Conservation (phyloP, 2,888 invertebrate genomes). For the Choreutis nemorana region DNA sequence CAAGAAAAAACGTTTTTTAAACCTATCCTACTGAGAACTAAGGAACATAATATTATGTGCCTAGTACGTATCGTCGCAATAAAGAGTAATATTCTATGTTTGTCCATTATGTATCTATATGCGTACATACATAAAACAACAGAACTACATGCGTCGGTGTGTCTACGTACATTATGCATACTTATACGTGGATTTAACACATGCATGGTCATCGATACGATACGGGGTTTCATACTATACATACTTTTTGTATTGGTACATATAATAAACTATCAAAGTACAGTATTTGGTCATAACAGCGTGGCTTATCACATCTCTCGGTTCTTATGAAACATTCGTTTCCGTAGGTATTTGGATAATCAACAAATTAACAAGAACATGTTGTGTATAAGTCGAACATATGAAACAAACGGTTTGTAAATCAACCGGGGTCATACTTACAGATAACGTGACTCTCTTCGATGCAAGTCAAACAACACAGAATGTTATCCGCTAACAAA, state of each 20-base stretch:
- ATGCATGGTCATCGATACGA: conserved; percentile 20
- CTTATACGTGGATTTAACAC: conserved; percentile 18
- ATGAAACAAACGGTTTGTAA: conserved; percentile 38
- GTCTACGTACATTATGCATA: conserved; percentile 12
- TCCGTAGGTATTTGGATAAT: conserved; percentile 18
- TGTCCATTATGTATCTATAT: not conserved
- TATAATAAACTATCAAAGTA: no score
- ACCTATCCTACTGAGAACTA: no score
- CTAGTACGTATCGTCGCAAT: not conserved
- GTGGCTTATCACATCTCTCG: conserved; percentile 12
- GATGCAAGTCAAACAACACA: conserved; percentile 52
- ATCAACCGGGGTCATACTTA: conserved; percentile 63
- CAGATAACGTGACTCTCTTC: conserved; percentile 53
- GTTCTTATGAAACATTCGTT: conserved; percentile 10
- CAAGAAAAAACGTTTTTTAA: no score
- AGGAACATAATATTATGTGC: not conserved
- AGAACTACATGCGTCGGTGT: conserved; percentile 13
- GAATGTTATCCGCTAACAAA: conserved; percentile 58
- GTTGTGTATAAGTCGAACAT: conserved; percentile 7
- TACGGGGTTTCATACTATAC: no score
- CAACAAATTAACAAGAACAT: conserved; percentile 20
- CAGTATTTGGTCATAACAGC: no score
- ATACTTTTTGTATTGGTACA: no score
- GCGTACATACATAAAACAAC: conserved; percentile 1
- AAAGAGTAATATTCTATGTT: not conserved